Percentiles rank a stretch among this genome's conserved stretches.
These are phyloP conservation scores for Magallana nippona DNA, from an alignment of 2,888 invertebrate species.

Conservation along the genomic window DNA sequence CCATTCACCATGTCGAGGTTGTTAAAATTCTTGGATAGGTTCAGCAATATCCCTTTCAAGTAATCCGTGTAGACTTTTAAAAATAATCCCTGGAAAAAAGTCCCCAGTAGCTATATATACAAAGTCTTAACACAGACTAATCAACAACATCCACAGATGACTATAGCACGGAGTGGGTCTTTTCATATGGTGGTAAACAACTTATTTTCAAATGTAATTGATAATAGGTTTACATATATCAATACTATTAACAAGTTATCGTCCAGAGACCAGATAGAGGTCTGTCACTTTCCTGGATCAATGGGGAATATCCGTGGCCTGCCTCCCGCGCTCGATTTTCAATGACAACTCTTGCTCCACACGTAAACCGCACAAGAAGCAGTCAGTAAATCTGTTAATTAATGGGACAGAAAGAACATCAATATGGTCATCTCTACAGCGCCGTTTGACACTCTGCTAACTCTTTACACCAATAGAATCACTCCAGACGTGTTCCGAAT, in stretches of 20 bases:
- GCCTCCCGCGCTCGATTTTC: conserved; percentile 9
- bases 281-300: conserved; percentile 13
- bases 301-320: neutral
- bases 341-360: conserved; percentile 24
- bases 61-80: conserved; percentile 28
- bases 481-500: neutral
- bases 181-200: conserved; percentile 13
- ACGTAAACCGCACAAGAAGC: conserved; percentile 7
- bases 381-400: conserved; percentile 21
- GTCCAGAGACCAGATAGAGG: neutral
- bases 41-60: neutral
- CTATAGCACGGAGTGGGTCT: neutral
- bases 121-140: neutral
- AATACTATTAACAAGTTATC: conserved; percentile 1
- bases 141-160: neutral
- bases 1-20: neutral
- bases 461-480: neutral
- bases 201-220: neutral
- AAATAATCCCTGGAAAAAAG: conserved; percentile 15
- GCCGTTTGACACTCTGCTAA: neutral
- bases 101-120: neutral
- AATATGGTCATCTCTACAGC: conserved; percentile 9
- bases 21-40: neutral
- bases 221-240: conserved; percentile 10
- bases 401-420: conserved; percentile 30